phyloP scores from a whole-genome alignment of 2,888 invertebrate genomes.

The Opisthograptis luteolata region DNA sequence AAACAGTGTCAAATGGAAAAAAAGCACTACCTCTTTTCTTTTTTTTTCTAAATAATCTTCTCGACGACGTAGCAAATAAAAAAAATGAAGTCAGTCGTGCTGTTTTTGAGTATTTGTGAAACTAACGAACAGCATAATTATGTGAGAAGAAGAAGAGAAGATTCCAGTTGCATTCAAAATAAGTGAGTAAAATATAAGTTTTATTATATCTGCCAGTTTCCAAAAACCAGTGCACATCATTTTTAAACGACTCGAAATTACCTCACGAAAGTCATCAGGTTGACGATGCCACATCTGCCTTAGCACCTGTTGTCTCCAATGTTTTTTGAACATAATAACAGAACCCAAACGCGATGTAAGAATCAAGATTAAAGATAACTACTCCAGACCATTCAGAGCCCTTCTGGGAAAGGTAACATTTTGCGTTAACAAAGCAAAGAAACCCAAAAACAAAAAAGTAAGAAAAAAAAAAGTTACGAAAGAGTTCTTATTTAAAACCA shows the following conservation, averaged over 20 bases:
- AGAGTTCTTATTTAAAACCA: slow-evolving; percentile 5
- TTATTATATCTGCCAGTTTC: too few species aligned
- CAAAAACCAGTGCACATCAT: slow-evolving; percentile 1
- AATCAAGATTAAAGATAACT: slow-evolving; percentile 24
- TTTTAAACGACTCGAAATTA: background rate
- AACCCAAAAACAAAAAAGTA: slow-evolving; percentile 11
- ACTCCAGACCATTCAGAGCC: slow-evolving; percentile 9
- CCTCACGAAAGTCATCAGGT: slow-evolving; percentile 14
- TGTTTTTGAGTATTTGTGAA: too few species aligned
- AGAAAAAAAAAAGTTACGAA: too few species aligned
- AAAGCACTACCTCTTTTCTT: too few species aligned
- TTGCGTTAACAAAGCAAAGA: slow-evolving; percentile 33
- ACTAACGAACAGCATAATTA: too few species aligned
- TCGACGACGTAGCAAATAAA: too few species aligned
- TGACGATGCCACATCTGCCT: slow-evolving; percentile 17
- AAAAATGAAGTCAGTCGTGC: too few species aligned
- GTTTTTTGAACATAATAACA: slow-evolving; percentile 23
- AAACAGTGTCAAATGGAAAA: too few species aligned
- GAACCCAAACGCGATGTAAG: slow-evolving; percentile 10
- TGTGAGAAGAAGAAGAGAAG: too few species aligned
- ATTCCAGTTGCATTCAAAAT: too few species aligned
- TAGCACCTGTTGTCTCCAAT: slow-evolving; percentile 10
- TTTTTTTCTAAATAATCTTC: too few species aligned
- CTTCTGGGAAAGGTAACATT: slow-evolving; percentile 29
- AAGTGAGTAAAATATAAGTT: too few species aligned